These are phyloP conservation scores for Laspeyria flexula DNA, from an alignment of 2,888 invertebrate species.

Conservation along the genomic window DNA sequence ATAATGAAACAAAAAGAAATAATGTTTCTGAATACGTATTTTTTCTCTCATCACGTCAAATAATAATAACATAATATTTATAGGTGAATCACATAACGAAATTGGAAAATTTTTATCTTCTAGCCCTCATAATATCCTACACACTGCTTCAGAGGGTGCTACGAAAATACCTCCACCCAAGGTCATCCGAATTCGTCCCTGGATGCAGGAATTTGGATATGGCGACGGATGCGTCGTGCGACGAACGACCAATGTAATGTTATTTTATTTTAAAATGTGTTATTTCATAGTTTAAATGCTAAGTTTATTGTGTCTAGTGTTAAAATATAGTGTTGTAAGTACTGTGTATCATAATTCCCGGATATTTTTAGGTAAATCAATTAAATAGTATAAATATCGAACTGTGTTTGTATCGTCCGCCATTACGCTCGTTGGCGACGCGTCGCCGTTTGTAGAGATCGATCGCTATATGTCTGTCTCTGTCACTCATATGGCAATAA, in stretches of 20 bases:
- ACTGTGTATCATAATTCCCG: constrained; percentile 41
- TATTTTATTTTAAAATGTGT: constrained; percentile 59
- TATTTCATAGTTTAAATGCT: constrained; percentile 37
- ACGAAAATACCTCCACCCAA: constrained; percentile 15
- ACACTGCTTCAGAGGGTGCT: not conserved
- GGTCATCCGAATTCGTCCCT: constrained; percentile 62
- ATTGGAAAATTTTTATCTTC: no score
- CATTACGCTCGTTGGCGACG: constrained; percentile 64
- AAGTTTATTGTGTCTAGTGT: constrained; percentile 42
- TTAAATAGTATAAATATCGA: constrained; percentile 59
- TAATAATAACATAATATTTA: no score
- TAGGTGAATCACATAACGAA: no score
- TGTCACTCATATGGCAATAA: constrained; percentile 58
- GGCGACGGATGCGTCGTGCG: constrained; percentile 78
- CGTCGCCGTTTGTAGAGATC: constrained; percentile 58
- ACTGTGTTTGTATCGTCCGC: constrained; percentile 68
- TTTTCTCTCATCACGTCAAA: no score
- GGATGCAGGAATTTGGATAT: constrained; percentile 75
- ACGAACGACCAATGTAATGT: constrained; percentile 71
- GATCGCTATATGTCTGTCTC: constrained; percentile 65
- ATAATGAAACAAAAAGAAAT: no score
- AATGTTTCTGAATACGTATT: no score
- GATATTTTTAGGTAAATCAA: constrained; percentile 42
- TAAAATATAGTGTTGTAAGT: constrained; percentile 34
- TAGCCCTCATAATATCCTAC: not conserved